Evolutionary conservation across 1,140 invertebrate genomes (phyloP).

Genomic region (Nasonia vitripennis): DNA sequence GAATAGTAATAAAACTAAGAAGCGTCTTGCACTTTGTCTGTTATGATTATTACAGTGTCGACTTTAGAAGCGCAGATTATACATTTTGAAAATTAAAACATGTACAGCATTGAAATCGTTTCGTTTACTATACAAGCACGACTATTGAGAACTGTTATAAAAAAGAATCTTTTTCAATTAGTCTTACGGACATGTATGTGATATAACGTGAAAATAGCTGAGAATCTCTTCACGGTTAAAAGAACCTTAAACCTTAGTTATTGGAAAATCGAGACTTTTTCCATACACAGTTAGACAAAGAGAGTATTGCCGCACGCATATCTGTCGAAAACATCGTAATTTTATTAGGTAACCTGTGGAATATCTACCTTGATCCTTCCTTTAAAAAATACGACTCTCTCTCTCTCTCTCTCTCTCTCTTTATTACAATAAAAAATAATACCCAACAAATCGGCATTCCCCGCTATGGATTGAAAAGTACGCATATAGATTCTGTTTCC

Average conservation of each 20-base stretch:
- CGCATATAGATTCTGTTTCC: slow-evolving; percentile 4
- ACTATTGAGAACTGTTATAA: not conserved
- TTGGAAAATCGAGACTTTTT: slow-evolving; percentile 1
- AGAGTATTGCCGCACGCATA: not conserved
- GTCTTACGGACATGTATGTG: not conserved
- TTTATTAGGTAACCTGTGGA: not conserved
- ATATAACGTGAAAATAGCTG: not conserved
- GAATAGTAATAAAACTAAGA: slow-evolving; percentile 20
- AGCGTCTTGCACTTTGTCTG: slow-evolving; percentile 35
- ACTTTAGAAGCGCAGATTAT: slow-evolving; percentile 16
- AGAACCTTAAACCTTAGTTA: not conserved
- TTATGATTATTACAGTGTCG: not conserved
- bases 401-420: not conserved
- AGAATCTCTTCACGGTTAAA: slow-evolving; percentile 13
- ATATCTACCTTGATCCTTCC: slow-evolving; percentile 19
- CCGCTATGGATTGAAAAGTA: slow-evolving; percentile 23
- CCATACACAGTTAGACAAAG: not conserved
- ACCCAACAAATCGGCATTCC: not conserved
- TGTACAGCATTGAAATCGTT: not conserved
- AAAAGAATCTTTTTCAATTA: slow-evolving; percentile 23
- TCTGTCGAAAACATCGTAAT: not conserved
- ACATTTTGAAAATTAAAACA: slow-evolving; percentile 12
- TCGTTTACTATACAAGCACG: not conserved
- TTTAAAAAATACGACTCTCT: slow-evolving; percentile 23
- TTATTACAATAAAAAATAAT: slow-evolving; percentile 30